Percentiles rank a stretch among this genome's conserved stretches.
Conservation (phyloP, 2,797 vertebrate species). For the Bradypodion pumilum region DNA sequence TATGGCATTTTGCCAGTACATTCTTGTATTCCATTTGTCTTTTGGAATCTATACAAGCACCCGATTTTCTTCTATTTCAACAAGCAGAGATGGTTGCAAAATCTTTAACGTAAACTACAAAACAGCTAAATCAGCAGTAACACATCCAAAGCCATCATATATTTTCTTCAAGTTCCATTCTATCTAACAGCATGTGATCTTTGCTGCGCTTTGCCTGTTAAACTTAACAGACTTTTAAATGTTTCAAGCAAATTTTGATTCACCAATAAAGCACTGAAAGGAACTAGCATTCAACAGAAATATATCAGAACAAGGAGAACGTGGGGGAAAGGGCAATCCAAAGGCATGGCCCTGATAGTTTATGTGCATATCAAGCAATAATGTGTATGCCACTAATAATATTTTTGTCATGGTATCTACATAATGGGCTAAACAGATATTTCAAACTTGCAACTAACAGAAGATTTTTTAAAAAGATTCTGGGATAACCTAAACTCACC, state of each 20-base stretch:
- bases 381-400: too few relatives aligned
- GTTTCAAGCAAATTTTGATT: neutral
- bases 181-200: too few relatives aligned
- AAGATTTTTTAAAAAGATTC: constrained; percentile 29
- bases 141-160: too few relatives aligned
- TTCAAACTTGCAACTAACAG: constrained; percentile 35
- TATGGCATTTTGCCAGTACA: neutral
- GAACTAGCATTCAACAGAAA: too few relatives aligned
- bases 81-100: neutral
- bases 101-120: neutral
- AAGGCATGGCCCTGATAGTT: neutral
- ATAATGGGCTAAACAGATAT: constrained; percentile 30
- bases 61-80: neutral
- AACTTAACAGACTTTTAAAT: too few relatives aligned
- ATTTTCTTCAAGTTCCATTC: neutral
- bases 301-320: too few relatives aligned
- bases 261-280: too few relatives aligned
- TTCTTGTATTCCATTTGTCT: neutral
- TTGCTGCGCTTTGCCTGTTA: too few relatives aligned
- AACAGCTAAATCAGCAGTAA: neutral
- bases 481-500: constrained; percentile 76
- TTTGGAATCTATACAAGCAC: neutral
- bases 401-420: neutral
- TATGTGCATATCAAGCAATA: neutral
- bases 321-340: neutral